phyloP scores from a whole-genome alignment of 2,888 invertebrate genomes.

The Geotrupes spiniger region DNA sequence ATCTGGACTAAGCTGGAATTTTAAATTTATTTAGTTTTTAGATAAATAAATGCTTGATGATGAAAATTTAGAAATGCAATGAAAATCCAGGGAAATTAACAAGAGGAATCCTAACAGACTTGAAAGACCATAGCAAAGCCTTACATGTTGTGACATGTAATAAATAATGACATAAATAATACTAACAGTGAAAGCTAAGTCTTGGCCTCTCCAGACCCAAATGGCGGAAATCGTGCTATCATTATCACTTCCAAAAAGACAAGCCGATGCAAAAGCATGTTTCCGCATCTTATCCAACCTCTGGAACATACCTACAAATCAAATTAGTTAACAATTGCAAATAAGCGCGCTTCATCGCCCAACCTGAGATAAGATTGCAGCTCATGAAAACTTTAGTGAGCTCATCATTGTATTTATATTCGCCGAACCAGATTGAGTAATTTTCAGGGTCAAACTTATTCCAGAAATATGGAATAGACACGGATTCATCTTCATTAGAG shows the following conservation, averaged over 20 bases:
- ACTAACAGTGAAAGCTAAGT: slow-evolving; percentile 79
- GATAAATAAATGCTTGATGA: no score
- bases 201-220: slow-evolving; percentile 98
- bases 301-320: slow-evolving; percentile 86
- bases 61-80: no score
- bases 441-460: slow-evolving; percentile 94
- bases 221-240: slow-evolving; percentile 92
- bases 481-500: slow-evolving; percentile 91
- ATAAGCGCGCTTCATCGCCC: slow-evolving; percentile 7
- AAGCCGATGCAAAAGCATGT: slow-evolving; percentile 90
- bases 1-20: slow-evolving; percentile 72
- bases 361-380: slow-evolving; percentile 85
- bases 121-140: no score
- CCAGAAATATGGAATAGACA: slow-evolving; percentile 97
- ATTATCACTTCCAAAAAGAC: slow-evolving; percentile 90
- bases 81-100: no score
- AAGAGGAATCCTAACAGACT: no score
- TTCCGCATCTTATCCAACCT: slow-evolving; percentile 97
- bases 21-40: no score
- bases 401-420: slow-evolving; percentile 95
- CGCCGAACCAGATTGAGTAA: slow-evolving; percentile 96
- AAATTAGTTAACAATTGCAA: neutral
- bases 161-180: no score
- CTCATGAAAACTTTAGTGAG: slow-evolving; percentile 94
- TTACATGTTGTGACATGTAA: no score